Conservation (phyloP, 2,797 vertebrate genomes). For the Anguilla marmorata region DNA sequence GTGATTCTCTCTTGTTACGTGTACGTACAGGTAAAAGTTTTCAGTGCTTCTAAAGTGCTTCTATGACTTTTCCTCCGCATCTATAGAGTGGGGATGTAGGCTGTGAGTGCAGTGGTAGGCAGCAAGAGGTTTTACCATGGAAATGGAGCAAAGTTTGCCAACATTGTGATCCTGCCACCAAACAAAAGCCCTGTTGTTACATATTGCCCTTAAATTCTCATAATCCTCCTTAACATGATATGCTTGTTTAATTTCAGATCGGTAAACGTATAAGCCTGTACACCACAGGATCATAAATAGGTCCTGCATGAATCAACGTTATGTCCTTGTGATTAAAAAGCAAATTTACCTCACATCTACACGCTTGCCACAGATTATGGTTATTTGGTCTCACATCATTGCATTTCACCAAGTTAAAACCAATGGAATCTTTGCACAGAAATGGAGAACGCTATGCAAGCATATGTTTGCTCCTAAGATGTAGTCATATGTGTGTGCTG, state of each 20-base stretch:
- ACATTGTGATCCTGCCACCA: not conserved
- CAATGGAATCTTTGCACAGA: not conserved
- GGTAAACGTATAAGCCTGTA: not conserved
- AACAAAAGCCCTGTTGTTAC: not conserved
- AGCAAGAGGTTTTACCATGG: not conserved
- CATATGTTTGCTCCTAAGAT: not conserved
- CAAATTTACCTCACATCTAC: not conserved
- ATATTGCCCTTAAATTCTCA: not conserved
- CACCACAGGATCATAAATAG: not conserved
- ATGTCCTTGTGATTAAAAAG: not conserved
- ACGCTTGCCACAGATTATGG: not conserved
- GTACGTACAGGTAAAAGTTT: not conserved
- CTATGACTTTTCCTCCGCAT: too few species aligned
- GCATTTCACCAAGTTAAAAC: not conserved
- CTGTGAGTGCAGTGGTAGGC: too few species aligned
- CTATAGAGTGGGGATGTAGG: too few species aligned
- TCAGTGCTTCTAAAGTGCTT: not conserved
- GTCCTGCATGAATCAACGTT: not conserved
- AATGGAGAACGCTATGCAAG: too few species aligned
- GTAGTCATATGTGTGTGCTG: not conserved
- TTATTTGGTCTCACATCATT: not conserved
- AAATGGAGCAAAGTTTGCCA: conserved; percentile 12
- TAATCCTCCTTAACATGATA: not conserved
- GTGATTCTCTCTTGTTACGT: not conserved
- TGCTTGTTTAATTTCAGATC: not conserved